Percentiles rank a stretch among this genome's conserved stretches.
Evolutionary conservation across 1,140 invertebrate species (phyloP).

Genomic region (Gryllus bimaculatus): DNA sequence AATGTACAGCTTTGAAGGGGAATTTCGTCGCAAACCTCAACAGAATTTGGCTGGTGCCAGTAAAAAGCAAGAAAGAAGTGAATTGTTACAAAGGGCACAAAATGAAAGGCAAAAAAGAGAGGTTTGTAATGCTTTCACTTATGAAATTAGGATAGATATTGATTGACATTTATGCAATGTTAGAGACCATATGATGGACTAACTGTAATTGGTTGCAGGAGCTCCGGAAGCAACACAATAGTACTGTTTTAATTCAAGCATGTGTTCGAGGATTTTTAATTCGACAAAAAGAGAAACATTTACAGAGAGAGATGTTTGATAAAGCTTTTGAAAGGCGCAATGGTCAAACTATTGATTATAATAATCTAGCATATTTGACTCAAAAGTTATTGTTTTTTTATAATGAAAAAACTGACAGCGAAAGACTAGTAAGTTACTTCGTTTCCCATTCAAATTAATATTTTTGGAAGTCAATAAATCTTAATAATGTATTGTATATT

Average conservation of each 20-base stretch:
- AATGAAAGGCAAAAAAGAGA: conserved; percentile 77
- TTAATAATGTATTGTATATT: neutral
- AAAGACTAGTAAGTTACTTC: conserved; percentile 52
- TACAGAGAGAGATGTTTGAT: conserved; percentile 60
- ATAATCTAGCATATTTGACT: conserved; percentile 44
- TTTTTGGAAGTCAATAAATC: neutral
- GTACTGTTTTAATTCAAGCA: conserved; percentile 67
- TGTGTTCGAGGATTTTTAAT: conserved; percentile 64
- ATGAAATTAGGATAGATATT: neutral
- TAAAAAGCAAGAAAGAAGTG: conserved; percentile 61
- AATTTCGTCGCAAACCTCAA: conserved; percentile 75
- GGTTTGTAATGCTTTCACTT: conserved; percentile 37
- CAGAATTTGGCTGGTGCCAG: conserved; percentile 85
- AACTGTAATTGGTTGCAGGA: conserved; percentile 39
- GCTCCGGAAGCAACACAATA: conserved; percentile 53
- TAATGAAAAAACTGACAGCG: conserved; percentile 51
- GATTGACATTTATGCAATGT: too few relatives aligned
- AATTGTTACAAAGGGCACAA: conserved; percentile 68
- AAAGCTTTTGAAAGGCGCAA: conserved; percentile 38
- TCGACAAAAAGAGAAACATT: conserved; percentile 53
- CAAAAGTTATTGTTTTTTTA: conserved; percentile 69
- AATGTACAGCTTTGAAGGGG: conserved; percentile 84
- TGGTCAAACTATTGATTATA: conserved; percentile 35
- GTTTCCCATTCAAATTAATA: neutral
- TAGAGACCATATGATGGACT: neutral